Base-by-base conservation (phyloP, 2,888 invertebrate genomes). In the Diaphora mendica region DNA sequence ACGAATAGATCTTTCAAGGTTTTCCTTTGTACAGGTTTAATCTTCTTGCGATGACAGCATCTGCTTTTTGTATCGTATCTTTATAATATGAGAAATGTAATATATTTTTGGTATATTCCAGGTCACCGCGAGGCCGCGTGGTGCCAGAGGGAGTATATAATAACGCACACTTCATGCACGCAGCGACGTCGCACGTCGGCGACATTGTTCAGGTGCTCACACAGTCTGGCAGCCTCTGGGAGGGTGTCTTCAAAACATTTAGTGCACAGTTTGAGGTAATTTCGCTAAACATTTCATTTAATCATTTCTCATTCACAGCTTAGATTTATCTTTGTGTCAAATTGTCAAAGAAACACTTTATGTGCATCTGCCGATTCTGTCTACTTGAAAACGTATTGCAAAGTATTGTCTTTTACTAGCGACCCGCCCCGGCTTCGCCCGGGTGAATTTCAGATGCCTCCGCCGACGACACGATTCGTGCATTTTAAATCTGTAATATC, bases 81-180 rank as follows among this genome's bases (percentile, higher is more conserved):
- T 65, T 15, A 9, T 51, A 11, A 55, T 65, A 39, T 20, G 26
- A n/a, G 30, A 64, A 48, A 3, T 65, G n/a, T 71, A 39, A 66
- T 20, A 26, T 42, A 0, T 39, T 69, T 23, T 39, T 48, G 55
- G 5, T 68, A 65, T 71, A 20, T 75, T 55, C 0, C 90, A 97
- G 97, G 95, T 96, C 97, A 85, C 97, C 97, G 82, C 96, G 98
- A 89, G 96, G 97, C 85, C 96, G 98, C 87, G 96, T 97, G 82
- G 96, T 96, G 81, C 97, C 97, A 30, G 98, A 99, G 90, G 99
- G 99, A 79, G 97, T 99, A 73, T 99, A 99, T 93, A 97, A 97
- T 89, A 99, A 99, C 96, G 97, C 97, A 81, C 97, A 97, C 93
- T 98, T 98, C 92, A 98, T 98, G 98, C 98, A 98, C 96, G 97